phyloP scores from a whole-genome alignment of 2,888 invertebrate genomes.

The Metacarcinus magister region DNA sequence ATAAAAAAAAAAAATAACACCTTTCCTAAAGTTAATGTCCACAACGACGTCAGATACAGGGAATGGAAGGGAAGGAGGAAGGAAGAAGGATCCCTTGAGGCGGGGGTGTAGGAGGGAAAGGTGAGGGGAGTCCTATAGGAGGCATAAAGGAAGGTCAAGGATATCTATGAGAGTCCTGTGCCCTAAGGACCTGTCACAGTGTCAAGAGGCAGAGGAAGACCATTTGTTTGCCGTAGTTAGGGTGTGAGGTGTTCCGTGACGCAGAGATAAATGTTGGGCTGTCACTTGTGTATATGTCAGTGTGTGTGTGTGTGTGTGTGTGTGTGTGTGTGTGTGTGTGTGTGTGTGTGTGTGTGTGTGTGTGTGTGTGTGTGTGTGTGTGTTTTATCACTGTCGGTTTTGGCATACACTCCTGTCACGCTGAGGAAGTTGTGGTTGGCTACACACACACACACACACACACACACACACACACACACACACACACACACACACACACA shows the following conservation, averaged over 20 bases:
- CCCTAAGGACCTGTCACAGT: background rate
- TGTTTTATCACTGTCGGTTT: background rate
- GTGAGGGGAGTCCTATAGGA: background rate
- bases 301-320: background rate
- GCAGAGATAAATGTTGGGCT: background rate
- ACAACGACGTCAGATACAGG: background rate
- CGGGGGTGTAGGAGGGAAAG: background rate
- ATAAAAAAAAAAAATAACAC: background rate
- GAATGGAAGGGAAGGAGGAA: background rate
- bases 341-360: background rate
- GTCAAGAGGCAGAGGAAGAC: background rate
- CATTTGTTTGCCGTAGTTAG: background rate
- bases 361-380: background rate
- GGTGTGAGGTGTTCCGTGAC: background rate
- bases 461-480: conserved; percentile 15
- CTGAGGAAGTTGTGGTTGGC: background rate
- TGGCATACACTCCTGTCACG: background rate
- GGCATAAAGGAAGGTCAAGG: background rate
- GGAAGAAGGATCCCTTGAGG: background rate
- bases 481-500: conserved; percentile 26
- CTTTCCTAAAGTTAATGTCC: background rate
- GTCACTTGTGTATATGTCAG: background rate
- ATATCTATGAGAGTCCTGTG: conserved; percentile 3
- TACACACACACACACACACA: conserved; percentile 22
- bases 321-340: conserved; percentile 5